Evolutionary conservation across 2,888 invertebrate genomes (phyloP).

Genomic region (Phengaris arion): DNA sequence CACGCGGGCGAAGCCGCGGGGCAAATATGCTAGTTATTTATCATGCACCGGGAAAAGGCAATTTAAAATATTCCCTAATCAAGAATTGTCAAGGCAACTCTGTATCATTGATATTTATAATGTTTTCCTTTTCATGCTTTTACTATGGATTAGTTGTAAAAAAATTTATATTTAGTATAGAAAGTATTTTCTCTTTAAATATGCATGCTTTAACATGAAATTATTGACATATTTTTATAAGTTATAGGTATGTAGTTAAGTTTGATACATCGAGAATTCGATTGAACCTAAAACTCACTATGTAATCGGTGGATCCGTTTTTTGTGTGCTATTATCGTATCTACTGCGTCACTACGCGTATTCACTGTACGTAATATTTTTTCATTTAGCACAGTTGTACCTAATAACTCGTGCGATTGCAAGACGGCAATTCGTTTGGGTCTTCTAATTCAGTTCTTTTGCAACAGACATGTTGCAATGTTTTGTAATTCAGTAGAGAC

Average conservation of each 20-base stretch:
- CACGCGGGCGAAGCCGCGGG: too few relatives aligned
- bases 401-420: background rate
- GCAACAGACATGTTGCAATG: background rate
- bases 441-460: conserved; percentile 8
- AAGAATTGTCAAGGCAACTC: background rate
- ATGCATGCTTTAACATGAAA: too few relatives aligned
- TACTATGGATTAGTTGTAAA: background rate
- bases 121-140: background rate
- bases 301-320: background rate
- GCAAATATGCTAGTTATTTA: too few relatives aligned
- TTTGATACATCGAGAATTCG: background rate
- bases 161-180: too few relatives aligned
- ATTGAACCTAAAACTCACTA: background rate
- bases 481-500: background rate
- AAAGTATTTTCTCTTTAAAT: too few relatives aligned
- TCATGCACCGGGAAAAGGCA: background rate
- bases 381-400: conserved; percentile 1
- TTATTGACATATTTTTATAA: background rate
- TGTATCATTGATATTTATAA: background rate
- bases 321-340: conserved; percentile 1
- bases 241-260: background rate
- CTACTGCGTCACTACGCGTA: background rate
- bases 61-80: background rate
- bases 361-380: conserved; percentile 9
- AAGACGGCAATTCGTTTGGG: background rate